Evolutionary conservation across 2,113 vertebrate species (phyloP).

Genomic region (Aythya baeri): DNA sequence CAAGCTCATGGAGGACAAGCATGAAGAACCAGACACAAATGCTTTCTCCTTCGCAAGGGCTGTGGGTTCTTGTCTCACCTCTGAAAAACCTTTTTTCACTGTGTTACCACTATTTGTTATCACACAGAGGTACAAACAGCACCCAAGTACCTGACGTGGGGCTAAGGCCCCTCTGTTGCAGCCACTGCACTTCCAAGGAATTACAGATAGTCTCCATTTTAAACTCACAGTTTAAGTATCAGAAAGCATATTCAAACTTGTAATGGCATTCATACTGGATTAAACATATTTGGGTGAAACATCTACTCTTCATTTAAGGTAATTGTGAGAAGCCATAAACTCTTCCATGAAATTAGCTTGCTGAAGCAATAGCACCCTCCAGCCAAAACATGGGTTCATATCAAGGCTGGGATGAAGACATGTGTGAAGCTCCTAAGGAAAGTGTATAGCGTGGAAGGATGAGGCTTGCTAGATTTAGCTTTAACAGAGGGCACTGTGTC

Average conservation of each 20-base stretch:
- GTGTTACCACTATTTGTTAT: not conserved
- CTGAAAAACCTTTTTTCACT: not conserved
- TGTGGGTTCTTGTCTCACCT: not conserved
- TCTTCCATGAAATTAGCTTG: not conserved
- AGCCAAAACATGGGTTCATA: not conserved
- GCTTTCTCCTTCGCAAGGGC: not conserved
- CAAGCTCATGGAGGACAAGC: not conserved
- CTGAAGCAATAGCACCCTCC: not conserved
- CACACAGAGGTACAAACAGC: not conserved
- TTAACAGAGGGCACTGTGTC: not conserved
- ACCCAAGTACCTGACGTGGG: accelerated
- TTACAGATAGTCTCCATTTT: not conserved
- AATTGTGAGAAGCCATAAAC: not conserved
- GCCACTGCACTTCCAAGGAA: not conserved
- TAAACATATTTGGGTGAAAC: not conserved
- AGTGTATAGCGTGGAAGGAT: not conserved
- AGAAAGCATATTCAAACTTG: not conserved
- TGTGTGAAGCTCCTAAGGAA: not conserved
- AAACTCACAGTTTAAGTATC: not conserved
- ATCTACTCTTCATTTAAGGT: not conserved
- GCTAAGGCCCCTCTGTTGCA: not conserved
- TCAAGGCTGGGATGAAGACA: not conserved
- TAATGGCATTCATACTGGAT: not conserved
- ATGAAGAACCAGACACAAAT: not conserved
- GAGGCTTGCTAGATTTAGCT: not conserved